Base-by-base conservation (phyloP, 2,888 invertebrate genomes). In the Agonopterix subpropinquella region DNA sequence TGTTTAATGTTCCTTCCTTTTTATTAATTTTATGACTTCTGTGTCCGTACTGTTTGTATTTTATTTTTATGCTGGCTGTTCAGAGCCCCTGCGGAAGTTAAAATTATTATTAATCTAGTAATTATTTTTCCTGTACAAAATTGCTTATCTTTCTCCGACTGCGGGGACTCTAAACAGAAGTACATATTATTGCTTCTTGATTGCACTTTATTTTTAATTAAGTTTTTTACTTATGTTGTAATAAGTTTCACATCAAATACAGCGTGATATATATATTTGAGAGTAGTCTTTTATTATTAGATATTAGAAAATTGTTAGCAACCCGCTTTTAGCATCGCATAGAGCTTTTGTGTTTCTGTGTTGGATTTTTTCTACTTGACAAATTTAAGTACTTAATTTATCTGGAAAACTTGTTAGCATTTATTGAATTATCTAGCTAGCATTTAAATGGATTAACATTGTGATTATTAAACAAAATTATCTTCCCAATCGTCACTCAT, bases 241-340 rank as follows among this genome's bases (percentile, higher is more conserved):
- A 71, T 77, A 73, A 77, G 70, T 77, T 81, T 77, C 77, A 77
- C 73, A 77, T 80, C 74, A 80, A 81, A 83, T 83, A 81, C 79
- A 85, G 77, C 76, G 76, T 81, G 76, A 71, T 78, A 76, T 74
- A 76, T 70, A 77, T 76, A 77, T 78, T 75, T 75, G 67, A 72
- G 61, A 66, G 53, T 70, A 69, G 72, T 73, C 67, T 79, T 80
- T 77, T 74, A 73, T 75, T 76, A 66, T 60, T 75, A 73, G 64
- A 64, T n/a, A 47, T 62, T 70, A 64, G 54, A 53, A 61, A 59
- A 61, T 65, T 64, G 65, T 70, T 73, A 57, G 70, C 69, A 67
- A 67, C 71, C 74, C 61, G 78, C 80, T 84, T 83, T 66, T 84
- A 83, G 81, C 72, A 63, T 72, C 71, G 81, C 70, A 60, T 83